phyloP scores from a whole-genome alignment of 1,140 invertebrate genomes.

The Bombus difficillimus region DNA sequence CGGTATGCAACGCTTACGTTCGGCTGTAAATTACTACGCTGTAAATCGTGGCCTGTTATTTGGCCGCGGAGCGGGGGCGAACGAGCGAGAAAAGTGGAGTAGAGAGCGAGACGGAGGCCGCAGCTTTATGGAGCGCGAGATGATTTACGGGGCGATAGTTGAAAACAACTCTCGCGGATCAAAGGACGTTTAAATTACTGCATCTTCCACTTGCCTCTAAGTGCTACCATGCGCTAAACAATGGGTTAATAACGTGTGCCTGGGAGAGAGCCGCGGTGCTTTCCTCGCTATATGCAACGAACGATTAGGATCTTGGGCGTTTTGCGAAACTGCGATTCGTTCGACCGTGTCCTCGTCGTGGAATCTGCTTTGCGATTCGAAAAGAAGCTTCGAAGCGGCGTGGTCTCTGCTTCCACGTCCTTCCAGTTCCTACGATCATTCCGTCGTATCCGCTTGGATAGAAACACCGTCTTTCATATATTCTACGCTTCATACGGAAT shows the following conservation, averaged over 20 bases:
- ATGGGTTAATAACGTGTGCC: slow-evolving; percentile 59
- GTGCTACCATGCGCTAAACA: slow-evolving; percentile 46
- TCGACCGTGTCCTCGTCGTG: too few species aligned
- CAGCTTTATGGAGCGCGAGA: slow-evolving; percentile 65
- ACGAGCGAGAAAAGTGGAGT: slow-evolving; percentile 43
- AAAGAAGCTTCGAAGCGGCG: too few species aligned
- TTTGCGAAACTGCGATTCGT: background rate
- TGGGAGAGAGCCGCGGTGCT: slow-evolving; percentile 1
- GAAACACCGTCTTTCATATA: accelerated
- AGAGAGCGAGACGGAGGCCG: slow-evolving; percentile 34
- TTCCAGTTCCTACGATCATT: too few species aligned
- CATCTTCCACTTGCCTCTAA: slow-evolving; percentile 46
- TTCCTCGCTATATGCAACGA: background rate
- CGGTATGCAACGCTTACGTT: slow-evolving; percentile 44
- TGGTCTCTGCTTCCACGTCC: too few species aligned
- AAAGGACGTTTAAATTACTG: slow-evolving; percentile 66
- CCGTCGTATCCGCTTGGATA: accelerated
- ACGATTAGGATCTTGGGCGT: background rate
- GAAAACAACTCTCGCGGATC: slow-evolving; percentile 68
- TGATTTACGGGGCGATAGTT: slow-evolving; percentile 70
- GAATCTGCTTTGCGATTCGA: too few species aligned
- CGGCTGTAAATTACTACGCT: slow-evolving; percentile 65
- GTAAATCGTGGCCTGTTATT: slow-evolving; percentile 68
- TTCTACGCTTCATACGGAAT: too few species aligned
- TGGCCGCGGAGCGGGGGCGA: slow-evolving; percentile 12